A percentile compares a stretch with the other conserved stretches of the same genome.
These are phyloP conservation scores for Diuraphis noxia DNA, from an alignment of 1,140 invertebrate genomes.

Conservation along the genomic window DNA sequence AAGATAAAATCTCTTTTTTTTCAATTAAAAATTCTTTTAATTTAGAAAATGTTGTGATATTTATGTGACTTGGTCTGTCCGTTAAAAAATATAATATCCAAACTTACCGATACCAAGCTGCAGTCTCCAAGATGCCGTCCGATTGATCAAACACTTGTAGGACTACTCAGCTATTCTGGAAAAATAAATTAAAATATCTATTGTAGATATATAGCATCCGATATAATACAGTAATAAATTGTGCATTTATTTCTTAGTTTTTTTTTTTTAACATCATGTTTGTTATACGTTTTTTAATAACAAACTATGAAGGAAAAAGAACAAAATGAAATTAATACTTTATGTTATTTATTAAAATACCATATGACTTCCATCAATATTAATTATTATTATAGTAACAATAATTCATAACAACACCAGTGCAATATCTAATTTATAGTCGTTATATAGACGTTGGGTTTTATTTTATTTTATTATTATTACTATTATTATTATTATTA, in stretches of 20 bases:
- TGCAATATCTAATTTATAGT: slow-evolving; percentile 27
- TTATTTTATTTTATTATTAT: slow-evolving; percentile 30
- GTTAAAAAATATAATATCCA: neutral
- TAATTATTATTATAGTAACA: slow-evolving; percentile 9
- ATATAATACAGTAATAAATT: neutral
- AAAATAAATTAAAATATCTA: slow-evolving; percentile 21
- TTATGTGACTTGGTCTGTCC: neutral
- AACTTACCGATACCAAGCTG: slow-evolving; percentile 6
- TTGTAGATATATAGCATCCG: neutral
- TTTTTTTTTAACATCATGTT: neutral
- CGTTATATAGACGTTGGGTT: neutral
- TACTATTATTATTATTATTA: slow-evolving; percentile 26
- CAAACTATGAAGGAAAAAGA: neutral
- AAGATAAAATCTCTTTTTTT: neutral
- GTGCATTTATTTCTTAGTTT: neutral
- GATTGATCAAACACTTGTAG: neutral
- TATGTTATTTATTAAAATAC: neutral
- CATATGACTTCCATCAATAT: neutral
- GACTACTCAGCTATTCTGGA: neutral
- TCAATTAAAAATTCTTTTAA: neutral
- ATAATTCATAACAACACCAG: slow-evolving; percentile 18
- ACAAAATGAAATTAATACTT: neutral
- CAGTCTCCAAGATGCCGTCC: slow-evolving; percentile 25
- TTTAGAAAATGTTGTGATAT: neutral
- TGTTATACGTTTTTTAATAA: neutral